These are phyloP conservation scores for Polypterus senegalus DNA, from an alignment of 2,113 vertebrate genomes.

Conservation along the genomic window DNA sequence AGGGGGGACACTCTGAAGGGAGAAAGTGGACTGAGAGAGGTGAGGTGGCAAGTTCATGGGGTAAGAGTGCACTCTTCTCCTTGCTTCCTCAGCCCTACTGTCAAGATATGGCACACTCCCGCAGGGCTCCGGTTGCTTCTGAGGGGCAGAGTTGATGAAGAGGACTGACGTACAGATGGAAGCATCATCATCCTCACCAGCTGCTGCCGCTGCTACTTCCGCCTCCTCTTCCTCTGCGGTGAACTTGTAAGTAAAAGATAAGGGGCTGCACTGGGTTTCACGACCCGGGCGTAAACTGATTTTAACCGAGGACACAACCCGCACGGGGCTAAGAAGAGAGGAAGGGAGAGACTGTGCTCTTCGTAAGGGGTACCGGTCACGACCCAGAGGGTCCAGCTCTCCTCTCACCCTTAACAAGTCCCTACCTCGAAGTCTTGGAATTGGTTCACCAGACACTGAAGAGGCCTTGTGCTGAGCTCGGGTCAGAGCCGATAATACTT, in stretches of 20 bases:
- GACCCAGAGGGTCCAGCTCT: conserved; percentile 28
- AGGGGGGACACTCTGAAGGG: conserved; percentile 55
- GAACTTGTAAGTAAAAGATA: conserved; percentile 71
- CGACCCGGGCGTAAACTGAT: conserved; percentile 67
- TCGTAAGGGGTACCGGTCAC: conserved; percentile 47
- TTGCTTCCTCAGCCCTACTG: conserved; percentile 22
- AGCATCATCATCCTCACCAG: conserved; percentile 17
- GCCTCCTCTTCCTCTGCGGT: conserved; percentile 33
- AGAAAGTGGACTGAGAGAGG: conserved; percentile 53
- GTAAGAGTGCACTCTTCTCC: conserved; percentile 31
- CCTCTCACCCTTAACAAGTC: conserved; percentile 45
- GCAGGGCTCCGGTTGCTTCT: conserved; percentile 22
- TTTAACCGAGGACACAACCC: conserved; percentile 77
- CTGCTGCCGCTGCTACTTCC: neutral
- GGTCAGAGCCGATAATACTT: conserved; percentile 50
- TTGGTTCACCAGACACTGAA: conserved; percentile 13
- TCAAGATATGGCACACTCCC: conserved; percentile 13
- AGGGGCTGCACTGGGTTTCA: conserved; percentile 56
- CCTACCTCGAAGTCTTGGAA: conserved; percentile 30
- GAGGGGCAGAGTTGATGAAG: conserved; percentile 42
- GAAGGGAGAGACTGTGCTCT: conserved; percentile 81
- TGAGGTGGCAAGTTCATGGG: conserved; percentile 31
- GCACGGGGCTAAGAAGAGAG: conserved; percentile 59
- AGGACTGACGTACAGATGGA: conserved; percentile 48
- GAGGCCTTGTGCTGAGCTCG: conserved; percentile 53